Conservation (phyloP, 2,888 invertebrate species). For the Phania funesta region DNA sequence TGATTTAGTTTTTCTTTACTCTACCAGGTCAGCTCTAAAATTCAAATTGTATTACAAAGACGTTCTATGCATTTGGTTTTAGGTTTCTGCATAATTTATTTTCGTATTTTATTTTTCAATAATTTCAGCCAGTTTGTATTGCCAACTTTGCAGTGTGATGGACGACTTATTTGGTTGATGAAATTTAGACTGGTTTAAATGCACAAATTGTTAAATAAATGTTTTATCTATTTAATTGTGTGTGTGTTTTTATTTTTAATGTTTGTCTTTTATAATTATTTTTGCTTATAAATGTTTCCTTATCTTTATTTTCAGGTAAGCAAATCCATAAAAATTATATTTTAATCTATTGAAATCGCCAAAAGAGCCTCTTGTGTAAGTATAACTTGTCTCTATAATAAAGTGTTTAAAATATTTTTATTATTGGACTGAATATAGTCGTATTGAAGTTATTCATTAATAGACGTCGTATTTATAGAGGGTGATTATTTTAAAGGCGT, state of each 20-base stretch:
- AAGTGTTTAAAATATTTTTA: background rate
- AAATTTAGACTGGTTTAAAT: background rate
- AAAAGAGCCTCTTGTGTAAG: background rate
- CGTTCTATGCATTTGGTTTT: background rate
- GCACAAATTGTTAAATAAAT: background rate
- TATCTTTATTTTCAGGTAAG: slow-evolving; percentile 49
- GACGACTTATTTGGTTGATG: background rate
- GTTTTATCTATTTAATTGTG: background rate
- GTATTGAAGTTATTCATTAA: too few species aligned
- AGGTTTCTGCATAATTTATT: background rate
- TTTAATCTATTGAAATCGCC: background rate
- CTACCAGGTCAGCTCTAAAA: background rate
- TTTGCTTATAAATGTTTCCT: slow-evolving; percentile 14
- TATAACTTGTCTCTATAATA: background rate
- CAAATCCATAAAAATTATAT: background rate
- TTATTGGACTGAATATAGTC: too few species aligned
- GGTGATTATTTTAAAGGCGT: too few species aligned
- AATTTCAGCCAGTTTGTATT: too few species aligned
- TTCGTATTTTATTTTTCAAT: background rate
- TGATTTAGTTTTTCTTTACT: background rate
- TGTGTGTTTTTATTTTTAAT: background rate
- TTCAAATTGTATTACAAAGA: background rate
- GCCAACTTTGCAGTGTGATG: background rate
- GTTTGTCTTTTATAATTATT: background rate
- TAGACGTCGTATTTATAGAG: too few species aligned